A percentile compares a stretch with the other conserved stretches of the same genome.
phyloP scores from a whole-genome alignment of 2,888 invertebrate species.

The Escarpia spicata region DNA sequence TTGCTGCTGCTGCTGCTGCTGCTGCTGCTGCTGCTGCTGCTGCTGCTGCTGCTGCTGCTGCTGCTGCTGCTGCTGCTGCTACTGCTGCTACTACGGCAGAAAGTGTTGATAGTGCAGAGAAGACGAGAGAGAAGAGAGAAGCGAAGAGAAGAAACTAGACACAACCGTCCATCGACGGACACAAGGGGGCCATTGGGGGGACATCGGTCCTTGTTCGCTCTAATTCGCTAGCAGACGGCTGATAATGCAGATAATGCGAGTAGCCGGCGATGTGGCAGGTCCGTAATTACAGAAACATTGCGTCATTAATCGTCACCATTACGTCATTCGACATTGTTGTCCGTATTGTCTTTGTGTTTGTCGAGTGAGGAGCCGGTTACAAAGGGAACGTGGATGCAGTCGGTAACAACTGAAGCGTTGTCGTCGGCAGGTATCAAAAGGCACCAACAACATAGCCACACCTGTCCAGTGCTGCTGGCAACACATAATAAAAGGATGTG shows the following conservation, averaged over 20 bases:
- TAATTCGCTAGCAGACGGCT: not conserved
- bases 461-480: not conserved
- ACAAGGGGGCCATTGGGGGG: not conserved
- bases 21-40: too few species aligned
- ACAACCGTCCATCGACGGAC: too few species aligned
- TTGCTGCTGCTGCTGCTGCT: too few species aligned
- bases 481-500: not conserved
- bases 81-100: too few species aligned
- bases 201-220: not conserved
- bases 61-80: too few species aligned
- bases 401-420: not conserved
- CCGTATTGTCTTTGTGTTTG: not conserved
- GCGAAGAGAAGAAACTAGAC: too few species aligned
- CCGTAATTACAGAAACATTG: not conserved
- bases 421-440: not conserved
- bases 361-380: not conserved
- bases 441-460: not conserved
- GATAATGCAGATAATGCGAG: conserved; percentile 3
- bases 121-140: too few species aligned
- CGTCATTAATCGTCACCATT: conserved; percentile 5
- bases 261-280: not conserved
- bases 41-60: too few species aligned
- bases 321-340: not conserved
- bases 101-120: too few species aligned
- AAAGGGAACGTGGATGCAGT: not conserved